These are phyloP conservation scores for Lonchura striata DNA, from an alignment of 2,113 vertebrate genomes.

Conservation along the genomic window DNA sequence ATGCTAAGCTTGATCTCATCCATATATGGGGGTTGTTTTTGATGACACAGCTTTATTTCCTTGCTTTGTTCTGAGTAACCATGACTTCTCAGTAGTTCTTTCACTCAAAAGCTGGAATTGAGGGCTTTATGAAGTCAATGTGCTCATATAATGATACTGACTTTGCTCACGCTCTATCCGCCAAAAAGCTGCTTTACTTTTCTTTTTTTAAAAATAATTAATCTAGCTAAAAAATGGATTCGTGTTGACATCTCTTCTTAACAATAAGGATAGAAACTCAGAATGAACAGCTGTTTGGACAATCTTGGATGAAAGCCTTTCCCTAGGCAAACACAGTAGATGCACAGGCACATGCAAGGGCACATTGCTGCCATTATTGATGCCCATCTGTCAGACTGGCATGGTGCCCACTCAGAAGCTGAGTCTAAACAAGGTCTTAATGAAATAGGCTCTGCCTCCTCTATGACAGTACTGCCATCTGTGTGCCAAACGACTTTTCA, in stretches of 20 bases:
- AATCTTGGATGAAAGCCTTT: conserved; percentile 46
- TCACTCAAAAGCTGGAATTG: background rate
- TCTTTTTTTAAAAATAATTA: background rate
- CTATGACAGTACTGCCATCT: conserved; percentile 46
- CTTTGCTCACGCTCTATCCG: background rate
- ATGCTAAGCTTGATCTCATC: background rate
- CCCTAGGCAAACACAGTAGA: conserved; percentile 44
- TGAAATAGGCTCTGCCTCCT: background rate
- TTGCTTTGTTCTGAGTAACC: background rate
- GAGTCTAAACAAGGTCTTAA: background rate
- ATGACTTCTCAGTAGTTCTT: background rate
- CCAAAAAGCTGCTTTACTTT: background rate
- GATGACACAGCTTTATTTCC: background rate
- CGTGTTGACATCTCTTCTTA: conserved; percentile 48
- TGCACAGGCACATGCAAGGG: conserved; percentile 15
- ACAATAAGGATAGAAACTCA: conserved; percentile 19
- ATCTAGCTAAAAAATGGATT: conserved; percentile 51
- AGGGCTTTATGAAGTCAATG: background rate
- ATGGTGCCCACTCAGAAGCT: conserved; percentile 13
- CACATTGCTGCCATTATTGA: conserved; percentile 27
- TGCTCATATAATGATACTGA: background rate
- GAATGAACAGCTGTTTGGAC: conserved; percentile 60
- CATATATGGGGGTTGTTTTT: background rate
- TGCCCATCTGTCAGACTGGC: conserved; percentile 66
- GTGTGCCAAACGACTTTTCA: background rate